A percentile compares a stretch with the other conserved stretches of the same genome.
Conservation (phyloP, 2,888 invertebrate genomes). For the Tachystola acroxantha region DNA sequence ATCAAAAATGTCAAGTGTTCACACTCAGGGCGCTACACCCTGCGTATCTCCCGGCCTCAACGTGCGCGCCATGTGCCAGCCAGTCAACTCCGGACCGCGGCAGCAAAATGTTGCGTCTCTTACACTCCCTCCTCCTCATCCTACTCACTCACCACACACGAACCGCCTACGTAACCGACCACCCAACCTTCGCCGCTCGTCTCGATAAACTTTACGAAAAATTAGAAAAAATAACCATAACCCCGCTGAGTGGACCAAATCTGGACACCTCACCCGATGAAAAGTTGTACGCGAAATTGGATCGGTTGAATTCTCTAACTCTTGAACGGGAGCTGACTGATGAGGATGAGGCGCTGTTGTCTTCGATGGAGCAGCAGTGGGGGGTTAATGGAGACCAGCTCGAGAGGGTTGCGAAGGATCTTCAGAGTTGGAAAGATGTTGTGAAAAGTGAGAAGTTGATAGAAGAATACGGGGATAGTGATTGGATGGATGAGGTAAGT, state of each 20-base stretch:
- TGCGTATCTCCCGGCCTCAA: constrained; percentile 2
- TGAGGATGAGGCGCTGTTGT: constrained; percentile 56
- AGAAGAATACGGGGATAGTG: constrained; percentile 46
- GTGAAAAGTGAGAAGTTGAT: constrained; percentile 31
- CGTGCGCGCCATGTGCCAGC: constrained; percentile 16
- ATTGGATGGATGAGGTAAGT: constrained; percentile 62
- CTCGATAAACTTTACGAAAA: constrained; percentile 53
- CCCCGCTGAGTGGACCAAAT: constrained; percentile 19
- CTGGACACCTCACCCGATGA: constrained; percentile 27
- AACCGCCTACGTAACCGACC: constrained; percentile 50
- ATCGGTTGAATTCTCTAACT: constrained; percentile 44
- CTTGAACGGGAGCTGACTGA: constrained; percentile 42
- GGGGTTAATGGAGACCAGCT: constrained; percentile 49
- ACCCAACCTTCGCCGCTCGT: constrained; percentile 46
- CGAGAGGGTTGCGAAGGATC: constrained; percentile 46
- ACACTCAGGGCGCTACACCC: no score
- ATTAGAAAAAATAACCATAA: constrained; percentile 44
- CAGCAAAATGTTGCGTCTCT: constrained; percentile 51
- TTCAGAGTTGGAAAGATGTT: constrained; percentile 44
- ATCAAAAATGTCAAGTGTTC: no score
- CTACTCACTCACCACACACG: constrained; percentile 42
- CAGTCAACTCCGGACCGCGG: constrained; percentile 44
- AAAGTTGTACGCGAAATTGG: constrained; percentile 49
- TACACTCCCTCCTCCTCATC: constrained; percentile 32
- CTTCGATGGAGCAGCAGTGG: constrained; percentile 54